Conservation (phyloP, 2,797 vertebrate genomes). For the Enteromius thamalakanensis region DNA sequence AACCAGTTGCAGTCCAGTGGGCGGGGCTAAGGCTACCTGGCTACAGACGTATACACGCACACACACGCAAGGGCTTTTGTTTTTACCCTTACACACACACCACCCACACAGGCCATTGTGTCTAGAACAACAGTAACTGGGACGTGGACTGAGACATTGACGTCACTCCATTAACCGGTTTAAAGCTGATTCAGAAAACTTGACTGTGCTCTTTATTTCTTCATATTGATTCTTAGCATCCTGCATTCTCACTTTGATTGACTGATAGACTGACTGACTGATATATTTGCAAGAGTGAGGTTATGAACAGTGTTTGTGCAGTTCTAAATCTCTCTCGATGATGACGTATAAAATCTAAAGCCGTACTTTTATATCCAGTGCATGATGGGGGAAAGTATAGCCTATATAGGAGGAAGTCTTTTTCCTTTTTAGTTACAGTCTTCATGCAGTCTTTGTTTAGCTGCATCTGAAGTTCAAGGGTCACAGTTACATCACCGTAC, state of each 20-base stretch:
- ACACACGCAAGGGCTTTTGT: neutral
- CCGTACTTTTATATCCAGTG: constrained; percentile 16
- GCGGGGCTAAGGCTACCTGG: constrained; percentile 59
- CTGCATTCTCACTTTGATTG: constrained; percentile 7
- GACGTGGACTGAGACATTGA: constrained; percentile 30
- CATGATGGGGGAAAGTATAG: neutral
- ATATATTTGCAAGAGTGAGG: constrained; percentile 32
- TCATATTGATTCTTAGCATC: neutral
- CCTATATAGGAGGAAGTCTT: constrained; percentile 13
- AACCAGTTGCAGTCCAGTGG: constrained; percentile 57
- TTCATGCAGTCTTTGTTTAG: constrained; percentile 20
- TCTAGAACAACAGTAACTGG: neutral
- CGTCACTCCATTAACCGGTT: constrained; percentile 26
- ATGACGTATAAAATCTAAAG: constrained; percentile 33
- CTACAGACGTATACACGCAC: constrained; percentile 44
- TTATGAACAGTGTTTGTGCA: constrained; percentile 31
- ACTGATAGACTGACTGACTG: constrained; percentile 25
- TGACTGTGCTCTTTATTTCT: constrained; percentile 25
- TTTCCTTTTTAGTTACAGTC: constrained; percentile 7
- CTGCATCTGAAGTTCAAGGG: constrained; percentile 28
- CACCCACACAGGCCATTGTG: constrained; percentile 1
- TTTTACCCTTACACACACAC: constrained; percentile 44
- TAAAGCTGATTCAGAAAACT: constrained; percentile 16
- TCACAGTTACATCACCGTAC: constrained; percentile 33
- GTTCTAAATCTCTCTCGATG: constrained; percentile 15